Evolutionary conservation across 2,113 vertebrate species (phyloP), one percentile per base, ranked within the genome.

Genomic region (Microtus pennsylvanicus): DNA sequence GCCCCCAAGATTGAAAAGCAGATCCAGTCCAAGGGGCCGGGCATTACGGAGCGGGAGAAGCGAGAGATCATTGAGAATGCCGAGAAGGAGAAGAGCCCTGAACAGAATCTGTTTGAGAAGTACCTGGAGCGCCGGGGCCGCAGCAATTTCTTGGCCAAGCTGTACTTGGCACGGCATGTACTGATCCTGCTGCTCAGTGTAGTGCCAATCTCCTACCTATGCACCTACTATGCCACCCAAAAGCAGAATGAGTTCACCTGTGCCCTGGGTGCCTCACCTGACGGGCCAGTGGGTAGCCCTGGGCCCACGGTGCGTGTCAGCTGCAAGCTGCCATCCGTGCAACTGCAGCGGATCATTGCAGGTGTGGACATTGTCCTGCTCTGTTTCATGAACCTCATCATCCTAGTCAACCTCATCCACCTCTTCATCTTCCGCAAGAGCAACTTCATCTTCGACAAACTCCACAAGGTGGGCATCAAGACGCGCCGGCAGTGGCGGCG

Each of bases 1-100:
- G 99, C 99, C 7, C 99, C 99, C 63, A 99, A 99, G 98, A 99
- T 99, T 47, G 99, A 99, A 98, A 99, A 99, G 98, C 99, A 99
- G 98, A 99, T 99, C 98, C 99, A 99, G 87, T 99, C 99, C 97
- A 99, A 99, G 98, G 99, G 99, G 38, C 99, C 99, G 0, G 99
- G 99, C 82, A 99, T 99, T 97, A 99, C 99, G 0, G 99, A 99
- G 98, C 98, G 99, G 4, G 99, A 99, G 97, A 98, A 99, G 94
- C 98, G 99, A 11, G 99, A 99, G 98, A 99, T 99, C 96, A 99
- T 99, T 96, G 99, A 99, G 98, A 99, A 99, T 0, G 99, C 99
- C 0, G 99, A 99, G 97, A 99, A 99, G 98, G 99, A 99, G 97
- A 99, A 99, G 98, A 99, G 99, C 96, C 99, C 99, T 0, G 99